Conservation (phyloP, 2,113 vertebrate genomes). For the Leptodactylus fuscus region DNA sequence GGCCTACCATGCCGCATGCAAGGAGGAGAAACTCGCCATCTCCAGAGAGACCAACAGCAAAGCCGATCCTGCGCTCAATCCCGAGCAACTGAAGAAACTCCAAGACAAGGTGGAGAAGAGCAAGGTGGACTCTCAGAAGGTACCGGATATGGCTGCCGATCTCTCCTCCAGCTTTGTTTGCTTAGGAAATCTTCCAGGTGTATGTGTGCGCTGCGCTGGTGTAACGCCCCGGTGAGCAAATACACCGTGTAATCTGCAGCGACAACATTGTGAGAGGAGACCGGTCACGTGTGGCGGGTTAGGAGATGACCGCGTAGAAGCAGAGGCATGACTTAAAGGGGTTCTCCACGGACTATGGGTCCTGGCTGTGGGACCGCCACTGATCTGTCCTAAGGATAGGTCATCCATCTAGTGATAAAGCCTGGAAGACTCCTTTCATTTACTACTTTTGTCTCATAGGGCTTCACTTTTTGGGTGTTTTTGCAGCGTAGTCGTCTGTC, state of each 20-base stretch:
- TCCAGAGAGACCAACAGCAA: conserved; percentile 92
- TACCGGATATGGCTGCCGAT: conserved; percentile 61
- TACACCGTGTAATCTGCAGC: background rate
- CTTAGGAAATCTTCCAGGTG: background rate
- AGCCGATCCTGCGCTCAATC: conserved; percentile 88
- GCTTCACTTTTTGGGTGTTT: too few relatives aligned
- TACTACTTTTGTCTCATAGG: too few relatives aligned
- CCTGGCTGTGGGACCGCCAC: too few relatives aligned
- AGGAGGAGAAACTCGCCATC: conserved; percentile 92
- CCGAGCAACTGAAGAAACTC: conserved; percentile 93
- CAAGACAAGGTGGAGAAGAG: conserved; percentile 97
- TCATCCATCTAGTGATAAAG: too few relatives aligned
- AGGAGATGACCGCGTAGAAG: too few relatives aligned
- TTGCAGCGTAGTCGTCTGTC: too few relatives aligned
- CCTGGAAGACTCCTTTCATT: too few relatives aligned
- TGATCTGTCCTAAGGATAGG: too few relatives aligned
- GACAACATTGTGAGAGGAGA: background rate
- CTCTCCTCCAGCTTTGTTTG: background rate
- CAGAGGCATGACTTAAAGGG: too few relatives aligned
- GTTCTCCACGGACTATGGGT: too few relatives aligned
- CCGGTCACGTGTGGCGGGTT: background rate
- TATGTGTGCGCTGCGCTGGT: background rate
- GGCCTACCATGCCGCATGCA: conserved; percentile 89
- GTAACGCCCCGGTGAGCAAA: conserved; percentile 43
- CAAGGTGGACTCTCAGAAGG: conserved; percentile 95